phyloP scores from a whole-genome alignment of 2,113 vertebrate species.

The Cnemophilus loriae region DNA sequence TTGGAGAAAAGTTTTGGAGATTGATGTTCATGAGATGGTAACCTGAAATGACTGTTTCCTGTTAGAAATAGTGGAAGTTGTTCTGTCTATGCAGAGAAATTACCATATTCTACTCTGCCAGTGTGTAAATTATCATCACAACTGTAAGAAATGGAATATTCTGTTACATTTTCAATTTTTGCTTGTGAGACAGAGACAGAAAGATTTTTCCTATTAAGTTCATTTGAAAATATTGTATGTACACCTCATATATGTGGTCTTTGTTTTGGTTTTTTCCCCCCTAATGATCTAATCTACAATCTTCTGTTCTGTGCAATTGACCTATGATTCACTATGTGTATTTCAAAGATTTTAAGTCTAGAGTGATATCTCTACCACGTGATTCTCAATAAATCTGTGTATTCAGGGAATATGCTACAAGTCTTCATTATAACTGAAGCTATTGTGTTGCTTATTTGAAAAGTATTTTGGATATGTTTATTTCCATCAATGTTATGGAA shows the following conservation, averaged over 20 bases:
- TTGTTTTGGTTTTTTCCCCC: neutral
- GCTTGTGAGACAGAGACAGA: neutral
- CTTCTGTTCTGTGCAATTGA: neutral
- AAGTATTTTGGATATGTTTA: neutral
- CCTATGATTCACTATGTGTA: neutral
- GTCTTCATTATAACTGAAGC: neutral
- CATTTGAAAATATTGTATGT: neutral
- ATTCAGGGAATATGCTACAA: neutral
- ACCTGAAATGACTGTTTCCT: neutral
- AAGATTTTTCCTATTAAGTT: neutral
- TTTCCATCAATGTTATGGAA: neutral
- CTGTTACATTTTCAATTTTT: slow-evolving; percentile 11
- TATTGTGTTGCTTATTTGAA: neutral
- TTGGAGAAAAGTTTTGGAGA: slow-evolving; percentile 1
- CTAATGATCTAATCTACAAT: neutral
- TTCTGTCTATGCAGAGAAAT: neutral
- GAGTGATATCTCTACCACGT: neutral
- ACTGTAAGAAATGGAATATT: slow-evolving; percentile 8
- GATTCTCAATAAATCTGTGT: neutral
- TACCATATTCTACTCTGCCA: neutral
- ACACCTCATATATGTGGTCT: neutral
- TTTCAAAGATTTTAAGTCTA: neutral
- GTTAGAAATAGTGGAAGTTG: neutral
- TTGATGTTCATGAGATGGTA: slow-evolving; percentile 5
- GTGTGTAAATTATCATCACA: neutral